Evolutionary conservation across 2,888 invertebrate species (phyloP), one percentile per base, ranked within the genome.

Genomic region (Mermis nigrescens): DNA sequence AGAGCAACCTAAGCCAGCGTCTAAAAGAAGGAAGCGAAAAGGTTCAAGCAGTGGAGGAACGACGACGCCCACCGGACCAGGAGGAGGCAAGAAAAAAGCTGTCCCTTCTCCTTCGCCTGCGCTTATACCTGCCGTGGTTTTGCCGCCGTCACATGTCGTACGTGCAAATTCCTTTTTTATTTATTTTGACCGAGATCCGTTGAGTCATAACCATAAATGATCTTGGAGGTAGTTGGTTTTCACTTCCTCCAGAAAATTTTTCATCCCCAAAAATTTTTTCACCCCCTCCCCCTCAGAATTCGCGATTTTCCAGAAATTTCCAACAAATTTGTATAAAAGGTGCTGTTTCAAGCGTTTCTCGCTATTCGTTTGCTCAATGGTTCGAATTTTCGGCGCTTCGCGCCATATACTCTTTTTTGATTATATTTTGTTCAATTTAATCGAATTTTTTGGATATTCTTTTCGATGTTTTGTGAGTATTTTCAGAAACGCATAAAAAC

Each of bases 41-140:
- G 54, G 55, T 46, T 53, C 46, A 46, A 60, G 57, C 38, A 57
- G 60, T 45, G 58, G 60, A 22, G 58, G 29, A 15, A 55, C 58
- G 53, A 46, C 54, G 22, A 46, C 54, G 19, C 56, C 45, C 26
- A 45, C 53, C n/a, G 51, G 31, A 24, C 38, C 4, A n/a, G 52
- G 57, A 22, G 38, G 31, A 12, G 52, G 57, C 26, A 57, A 51
- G 46, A 60, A 60, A 53, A 61, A 29, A 28, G 24, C 55, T 15
- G 46, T 22, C 51, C 45, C 31, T 27, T 19, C 56, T n/a, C 46
- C 57, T 4, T 24, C 56, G 4, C 48, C 60, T 27, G 58, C 58
- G 2, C 22, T 57, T n/a, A 32, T 38, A 1, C 31, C 52, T 3
- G 2, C 29, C 28, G n/a, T 28, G 19, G 12, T 1, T 7, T 22